A percentile compares a stretch with the other conserved stretches of the same genome.
Evolutionary conservation across 2,113 vertebrate genomes (phyloP).

Genomic region (Sterrhoptilus dennistouni): DNA sequence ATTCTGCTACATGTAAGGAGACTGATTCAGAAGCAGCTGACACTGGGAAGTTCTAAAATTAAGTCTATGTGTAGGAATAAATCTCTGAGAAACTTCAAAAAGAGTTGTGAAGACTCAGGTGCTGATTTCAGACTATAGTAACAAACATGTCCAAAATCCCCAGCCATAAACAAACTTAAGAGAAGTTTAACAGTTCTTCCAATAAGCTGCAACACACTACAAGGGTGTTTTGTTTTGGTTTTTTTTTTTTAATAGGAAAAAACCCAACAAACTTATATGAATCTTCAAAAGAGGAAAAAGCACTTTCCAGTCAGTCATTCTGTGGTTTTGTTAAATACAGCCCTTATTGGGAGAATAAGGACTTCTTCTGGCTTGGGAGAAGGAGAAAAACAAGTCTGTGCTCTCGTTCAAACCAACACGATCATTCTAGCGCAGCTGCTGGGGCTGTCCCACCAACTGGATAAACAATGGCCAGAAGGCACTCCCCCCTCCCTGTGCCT

Average conservation of each 20-base stretch:
- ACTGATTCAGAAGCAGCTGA: neutral
- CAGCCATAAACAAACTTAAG: neutral
- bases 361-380: neutral
- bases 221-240: neutral
- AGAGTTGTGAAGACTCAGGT: neutral
- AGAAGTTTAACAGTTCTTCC: neutral
- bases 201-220: neutral
- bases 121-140: neutral
- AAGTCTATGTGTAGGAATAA: neutral
- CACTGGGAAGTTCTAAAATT: neutral
- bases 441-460: neutral
- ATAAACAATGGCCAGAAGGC: neutral
- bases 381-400: neutral
- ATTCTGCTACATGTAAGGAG: slow-evolving; percentile 61
- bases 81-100: neutral
- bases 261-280: neutral
- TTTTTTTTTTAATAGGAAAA: neutral
- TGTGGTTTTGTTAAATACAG: neutral
- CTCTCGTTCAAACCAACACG: rapidly evolving
- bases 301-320: neutral
- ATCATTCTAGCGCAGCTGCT: rapidly evolving
- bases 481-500: neutral
- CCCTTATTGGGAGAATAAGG: neutral
- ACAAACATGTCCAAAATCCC: neutral
- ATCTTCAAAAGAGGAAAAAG: neutral